Evolutionary conservation across 23 tunicate species (phyloP), one percentile per base, ranked within the genome.

Genomic region (Ascidia mentula): DNA sequence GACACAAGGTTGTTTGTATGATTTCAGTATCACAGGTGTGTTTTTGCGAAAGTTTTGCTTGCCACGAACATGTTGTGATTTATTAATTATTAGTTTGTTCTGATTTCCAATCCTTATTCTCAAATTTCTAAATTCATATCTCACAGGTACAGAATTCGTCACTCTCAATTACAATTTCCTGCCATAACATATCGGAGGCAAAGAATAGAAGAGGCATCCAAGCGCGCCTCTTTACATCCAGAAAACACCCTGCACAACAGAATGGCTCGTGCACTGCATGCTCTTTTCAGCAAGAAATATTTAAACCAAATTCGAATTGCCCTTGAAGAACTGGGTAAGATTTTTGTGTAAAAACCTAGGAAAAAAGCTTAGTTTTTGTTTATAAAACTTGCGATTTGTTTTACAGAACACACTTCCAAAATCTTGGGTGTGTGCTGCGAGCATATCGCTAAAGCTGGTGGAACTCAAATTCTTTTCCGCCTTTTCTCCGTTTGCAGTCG

Each of bases 371-470:
- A 53, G 1, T 53, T 53, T 53, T 9, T 5, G 22, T 28, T 5
- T 6, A 3, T 53, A 5, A 26, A 53, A 5, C 65, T 5, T 53
- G 65, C n/a, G n/a, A n/a, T 5, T 9, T 53, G 22, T 53, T 6
- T 53, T 1, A 53, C 65, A 53, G 65, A 53, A 9, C 65, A 28
- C 24, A 13, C 72, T 22, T 72, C 85, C n/a, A 37, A 40, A 5
- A 77, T 81, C 0, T 24, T 81, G 46, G 77, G 77, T 7, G 32
- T 69, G 32, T 81, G 85, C 60, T 81, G 85, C 36, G 85, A 71
- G 12, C 72, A 76, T 26, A 81, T 81, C 28, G 40, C 77, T 12
- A 59, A 70, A 0, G 85, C 75, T 2, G 85, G 85, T 35, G 85
- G 85, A 36, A 39, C 76, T 36, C 38, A 39, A 36, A 77, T 39